Evolutionary conservation across 2,888 invertebrate genomes (phyloP).

Genomic region (Thalpophila matura): DNA sequence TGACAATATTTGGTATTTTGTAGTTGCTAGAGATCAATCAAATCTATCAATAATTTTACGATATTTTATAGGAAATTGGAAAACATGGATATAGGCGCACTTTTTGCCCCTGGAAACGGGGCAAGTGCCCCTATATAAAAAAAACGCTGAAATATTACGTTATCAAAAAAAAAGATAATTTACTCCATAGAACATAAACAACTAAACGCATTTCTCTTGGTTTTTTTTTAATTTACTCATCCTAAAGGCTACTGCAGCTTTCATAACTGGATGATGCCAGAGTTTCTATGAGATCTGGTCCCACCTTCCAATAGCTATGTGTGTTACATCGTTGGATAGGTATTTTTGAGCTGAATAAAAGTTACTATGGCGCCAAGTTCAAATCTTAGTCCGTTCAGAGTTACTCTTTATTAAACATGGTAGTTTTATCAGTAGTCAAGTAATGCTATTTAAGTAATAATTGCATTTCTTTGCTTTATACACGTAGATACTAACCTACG

Average conservation of each 20-base stretch:
- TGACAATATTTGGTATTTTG: background rate
- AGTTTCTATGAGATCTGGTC: no score
- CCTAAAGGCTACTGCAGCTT: background rate
- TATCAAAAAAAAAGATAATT: background rate
- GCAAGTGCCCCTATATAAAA: no score
- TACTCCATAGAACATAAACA: background rate
- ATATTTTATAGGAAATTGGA: background rate
- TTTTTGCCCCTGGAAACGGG: background rate
- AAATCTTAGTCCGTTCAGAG: conserved; percentile 17
- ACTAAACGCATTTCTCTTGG: background rate
- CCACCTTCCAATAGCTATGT: conserved; percentile 29
- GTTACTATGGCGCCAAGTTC: conserved; percentile 15
- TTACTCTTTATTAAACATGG: conserved; percentile 4
- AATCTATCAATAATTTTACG: conserved; percentile 1
- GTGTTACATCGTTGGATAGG: conserved; percentile 26
- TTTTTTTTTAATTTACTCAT: conserved; percentile 1
- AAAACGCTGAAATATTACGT: no score
- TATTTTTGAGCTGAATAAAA: conserved; percentile 22
- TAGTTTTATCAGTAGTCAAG: conserved; percentile 12
- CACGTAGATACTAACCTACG: conserved; percentile 14
- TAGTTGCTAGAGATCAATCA: background rate
- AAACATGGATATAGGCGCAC: conserved; percentile 2
- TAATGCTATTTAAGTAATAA: conserved; percentile 13
- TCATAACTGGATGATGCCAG: no score
- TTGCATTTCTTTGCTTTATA: conserved; percentile 15